A percentile compares a stretch with the other conserved stretches of the same genome.
These are phyloP conservation scores for Corbicula japonica DNA, from an alignment of 2,888 invertebrate species.

Conservation along the genomic window DNA sequence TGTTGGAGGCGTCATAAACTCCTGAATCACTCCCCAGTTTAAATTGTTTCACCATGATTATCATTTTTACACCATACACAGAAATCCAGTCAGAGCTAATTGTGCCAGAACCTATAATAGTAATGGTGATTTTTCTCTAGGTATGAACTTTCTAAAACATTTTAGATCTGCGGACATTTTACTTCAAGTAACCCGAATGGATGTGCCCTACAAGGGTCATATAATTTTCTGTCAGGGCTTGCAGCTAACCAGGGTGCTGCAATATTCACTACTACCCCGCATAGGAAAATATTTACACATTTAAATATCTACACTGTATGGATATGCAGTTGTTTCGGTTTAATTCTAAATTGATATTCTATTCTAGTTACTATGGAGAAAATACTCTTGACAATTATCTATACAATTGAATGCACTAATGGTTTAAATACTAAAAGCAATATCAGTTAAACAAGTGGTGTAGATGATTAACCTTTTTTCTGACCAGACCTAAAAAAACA, in stretches of 20 bases:
- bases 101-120: background rate
- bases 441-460: too few species aligned
- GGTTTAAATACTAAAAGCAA: too few species aligned
- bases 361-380: too few species aligned
- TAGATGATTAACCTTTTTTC: too few species aligned
- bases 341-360: too few species aligned
- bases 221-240: conserved; percentile 2
- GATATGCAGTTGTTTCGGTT: too few species aligned
- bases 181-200: background rate
- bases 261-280: background rate
- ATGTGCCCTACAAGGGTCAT: background rate
- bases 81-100: background rate
- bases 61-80: background rate
- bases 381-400: too few species aligned
- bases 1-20: too few species aligned
- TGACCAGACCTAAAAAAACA: too few species aligned
- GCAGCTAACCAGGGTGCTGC: background rate
- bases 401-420: too few species aligned
- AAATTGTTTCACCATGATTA: background rate
- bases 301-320: too few species aligned
- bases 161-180: background rate
- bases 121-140: background rate
- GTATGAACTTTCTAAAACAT: background rate
- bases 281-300: background rate
- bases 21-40: too few species aligned